A percentile compares a stretch with the other conserved stretches of the same genome.
phyloP scores from a whole-genome alignment of 2,888 invertebrate genomes.

The Andricus quercusramuli region DNA sequence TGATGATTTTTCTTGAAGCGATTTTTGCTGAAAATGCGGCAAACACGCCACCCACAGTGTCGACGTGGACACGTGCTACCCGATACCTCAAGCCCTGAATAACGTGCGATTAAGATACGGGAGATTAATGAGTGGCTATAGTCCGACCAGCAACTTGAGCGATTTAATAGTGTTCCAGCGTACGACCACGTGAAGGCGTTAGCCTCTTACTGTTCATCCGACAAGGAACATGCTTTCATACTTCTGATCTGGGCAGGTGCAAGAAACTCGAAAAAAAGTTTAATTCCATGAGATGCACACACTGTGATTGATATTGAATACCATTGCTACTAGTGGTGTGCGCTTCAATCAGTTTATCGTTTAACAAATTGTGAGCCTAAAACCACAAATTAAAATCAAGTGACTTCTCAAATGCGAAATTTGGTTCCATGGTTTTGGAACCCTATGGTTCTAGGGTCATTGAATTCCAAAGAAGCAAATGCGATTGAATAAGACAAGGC shows the following conservation, averaged over 20 bases:
- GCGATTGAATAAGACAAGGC: too few species aligned
- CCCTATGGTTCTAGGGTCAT: too few species aligned
- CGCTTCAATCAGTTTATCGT: too few species aligned
- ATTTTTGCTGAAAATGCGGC: constrained; percentile 46
- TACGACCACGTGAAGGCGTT: neutral
- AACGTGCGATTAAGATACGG: constrained; percentile 42
- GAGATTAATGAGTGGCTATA: constrained; percentile 12
- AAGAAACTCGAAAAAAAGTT: neutral
- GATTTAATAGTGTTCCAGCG: neutral
- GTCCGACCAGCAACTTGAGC: neutral
- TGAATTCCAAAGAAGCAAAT: too few species aligned
- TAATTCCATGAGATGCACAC: neutral
- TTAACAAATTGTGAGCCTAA: too few species aligned
- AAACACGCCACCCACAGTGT: constrained; percentile 44
- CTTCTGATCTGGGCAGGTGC: neutral
- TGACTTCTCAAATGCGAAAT: too few species aligned
- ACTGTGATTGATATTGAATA: neutral
- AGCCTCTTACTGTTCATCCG: constrained; percentile 3
- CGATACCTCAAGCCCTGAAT: constrained; percentile 37
- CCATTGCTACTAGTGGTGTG: neutral
- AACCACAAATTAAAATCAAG: too few species aligned
- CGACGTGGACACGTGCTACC: constrained; percentile 55
- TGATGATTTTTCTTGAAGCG: neutral
- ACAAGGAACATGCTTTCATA: neutral
- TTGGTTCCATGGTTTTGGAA: too few species aligned